Evolutionary conservation across 1,140 invertebrate genomes (phyloP).

Genomic region (Drosophila pruinosa): DNA sequence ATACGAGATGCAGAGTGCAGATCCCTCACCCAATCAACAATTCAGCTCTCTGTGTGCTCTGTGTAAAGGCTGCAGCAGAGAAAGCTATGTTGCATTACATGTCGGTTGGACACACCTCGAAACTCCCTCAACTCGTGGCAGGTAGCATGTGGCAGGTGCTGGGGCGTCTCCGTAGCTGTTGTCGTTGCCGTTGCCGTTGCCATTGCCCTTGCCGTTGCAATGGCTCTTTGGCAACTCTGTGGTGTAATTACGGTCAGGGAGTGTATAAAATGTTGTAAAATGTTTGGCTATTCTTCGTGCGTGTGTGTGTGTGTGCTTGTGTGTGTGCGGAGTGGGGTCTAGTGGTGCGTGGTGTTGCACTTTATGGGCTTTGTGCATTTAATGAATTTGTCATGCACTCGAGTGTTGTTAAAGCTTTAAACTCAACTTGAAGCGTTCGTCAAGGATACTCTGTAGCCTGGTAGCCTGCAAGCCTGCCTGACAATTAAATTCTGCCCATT

Average conservation of each 20-base stretch:
- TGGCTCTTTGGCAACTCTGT: conserved; percentile 37
- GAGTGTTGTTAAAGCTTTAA: conserved; percentile 53
- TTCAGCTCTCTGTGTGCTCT: not conserved
- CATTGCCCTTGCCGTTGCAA: not conserved
- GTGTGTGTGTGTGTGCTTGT: not conserved
- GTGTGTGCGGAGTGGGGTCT: conserved; percentile 22
- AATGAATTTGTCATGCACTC: conserved; percentile 75
- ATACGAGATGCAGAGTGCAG: not conserved
- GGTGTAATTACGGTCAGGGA: conserved; percentile 74
- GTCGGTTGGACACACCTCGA: conserved; percentile 45
- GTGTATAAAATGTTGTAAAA: conserved; percentile 72
- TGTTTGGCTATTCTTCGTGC: conserved; percentile 26
- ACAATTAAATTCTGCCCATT: conserved; percentile 77
- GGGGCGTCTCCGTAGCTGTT: too few relatives aligned
- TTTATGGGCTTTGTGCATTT: conserved; percentile 69
- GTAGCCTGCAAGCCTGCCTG: conserved; percentile 36
- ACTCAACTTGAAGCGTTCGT: not conserved
- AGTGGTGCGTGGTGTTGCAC: conserved; percentile 39
- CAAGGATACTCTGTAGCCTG: not conserved
- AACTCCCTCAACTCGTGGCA: conserved; percentile 20
- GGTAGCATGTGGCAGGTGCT: too few relatives aligned
- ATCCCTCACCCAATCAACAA: not conserved
- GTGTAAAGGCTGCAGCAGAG: conserved; percentile 10
- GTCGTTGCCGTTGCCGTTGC: too few relatives aligned
- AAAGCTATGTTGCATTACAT: conserved; percentile 61